Percentiles rank a stretch among this genome's conserved stretches.
These are phyloP conservation scores for Lepidurus arcticus DNA, from an alignment of 1,140 invertebrate genomes.

Conservation along the genomic window DNA sequence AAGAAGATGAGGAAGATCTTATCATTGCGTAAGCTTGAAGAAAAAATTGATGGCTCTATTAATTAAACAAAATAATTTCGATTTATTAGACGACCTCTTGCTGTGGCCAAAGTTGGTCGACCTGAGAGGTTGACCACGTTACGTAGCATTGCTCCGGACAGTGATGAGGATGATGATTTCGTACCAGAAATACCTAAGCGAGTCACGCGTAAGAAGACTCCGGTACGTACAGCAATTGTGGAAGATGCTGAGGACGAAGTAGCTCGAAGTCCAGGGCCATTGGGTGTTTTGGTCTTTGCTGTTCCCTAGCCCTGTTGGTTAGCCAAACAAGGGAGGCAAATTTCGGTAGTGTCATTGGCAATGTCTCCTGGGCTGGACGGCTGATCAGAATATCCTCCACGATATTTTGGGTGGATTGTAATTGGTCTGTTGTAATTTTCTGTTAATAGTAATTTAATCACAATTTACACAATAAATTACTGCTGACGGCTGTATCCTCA, in stretches of 20 bases:
- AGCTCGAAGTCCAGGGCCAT: not conserved
- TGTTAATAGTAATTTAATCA: not conserved
- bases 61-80: not conserved
- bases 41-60: not conserved
- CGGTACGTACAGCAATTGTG: not conserved
- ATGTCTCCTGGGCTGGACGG: not conserved
- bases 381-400: not conserved
- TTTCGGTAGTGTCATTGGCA: not conserved
- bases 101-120: no score
- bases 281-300: not conserved
- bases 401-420: not conserved
- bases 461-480: not conserved
- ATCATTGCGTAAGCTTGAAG: not conserved
- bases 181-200: not conserved
- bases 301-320: not conserved
- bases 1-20: not conserved
- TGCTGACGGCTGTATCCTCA: not conserved
- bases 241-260: not conserved
- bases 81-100: not conserved
- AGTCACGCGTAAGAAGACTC: not conserved
- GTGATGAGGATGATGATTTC: no score
- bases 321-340: not conserved
- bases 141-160: no score
- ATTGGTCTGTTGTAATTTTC: not conserved
- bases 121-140: no score